These are phyloP conservation scores for Saccostrea glomerata DNA, from an alignment of 1,140 invertebrate genomes.

Conservation along the genomic window DNA sequence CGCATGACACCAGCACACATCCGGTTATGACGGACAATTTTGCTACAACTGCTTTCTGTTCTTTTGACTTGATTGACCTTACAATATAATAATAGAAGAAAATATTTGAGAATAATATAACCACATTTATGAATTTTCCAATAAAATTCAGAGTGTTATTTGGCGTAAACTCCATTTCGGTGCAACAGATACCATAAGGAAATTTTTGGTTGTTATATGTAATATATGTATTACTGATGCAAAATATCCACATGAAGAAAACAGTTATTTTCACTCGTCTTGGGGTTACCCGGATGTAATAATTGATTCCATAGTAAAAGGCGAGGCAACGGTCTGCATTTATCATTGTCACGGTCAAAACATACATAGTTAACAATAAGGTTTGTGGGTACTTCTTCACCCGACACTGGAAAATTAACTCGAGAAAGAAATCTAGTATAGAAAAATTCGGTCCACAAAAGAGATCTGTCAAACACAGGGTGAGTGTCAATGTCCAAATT, in stretches of 20 bases:
- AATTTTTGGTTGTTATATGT: not conserved
- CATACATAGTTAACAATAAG: not conserved
- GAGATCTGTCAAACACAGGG: not conserved
- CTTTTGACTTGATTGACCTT: not conserved
- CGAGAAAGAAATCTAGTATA: not conserved
- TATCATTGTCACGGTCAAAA: not conserved
- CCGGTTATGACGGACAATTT: not conserved
- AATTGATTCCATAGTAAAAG: not conserved
- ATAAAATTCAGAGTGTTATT: not conserved
- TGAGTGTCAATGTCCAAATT: not conserved
- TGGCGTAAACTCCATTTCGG: not conserved
- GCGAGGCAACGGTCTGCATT: not conserved
- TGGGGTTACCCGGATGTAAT: not conserved
- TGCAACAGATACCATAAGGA: not conserved
- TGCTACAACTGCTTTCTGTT: not conserved
- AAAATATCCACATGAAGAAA: not conserved
- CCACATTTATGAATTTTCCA: not conserved
- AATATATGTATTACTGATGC: not conserved
- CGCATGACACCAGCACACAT: not conserved
- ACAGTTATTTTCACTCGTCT: not conserved
- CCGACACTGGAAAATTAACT: not conserved
- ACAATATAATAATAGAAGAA: not conserved
- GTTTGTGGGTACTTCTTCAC: not conserved
- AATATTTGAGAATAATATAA: conserved; percentile 1
- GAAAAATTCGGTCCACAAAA: not conserved